Evolutionary conservation across 2,888 invertebrate species (phyloP).

Genomic region (Chaitophorus viminalis): DNA sequence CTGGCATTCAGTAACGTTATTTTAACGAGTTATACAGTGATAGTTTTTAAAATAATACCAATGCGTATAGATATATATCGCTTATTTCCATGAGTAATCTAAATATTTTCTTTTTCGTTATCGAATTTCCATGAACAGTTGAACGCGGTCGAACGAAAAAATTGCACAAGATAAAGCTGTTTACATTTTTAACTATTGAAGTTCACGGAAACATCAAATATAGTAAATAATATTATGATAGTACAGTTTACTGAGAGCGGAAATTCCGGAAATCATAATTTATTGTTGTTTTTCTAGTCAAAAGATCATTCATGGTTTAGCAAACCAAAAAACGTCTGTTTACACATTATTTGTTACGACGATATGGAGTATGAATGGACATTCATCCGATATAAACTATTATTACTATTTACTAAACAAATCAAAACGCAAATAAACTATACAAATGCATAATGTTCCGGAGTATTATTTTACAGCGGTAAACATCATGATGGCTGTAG

Average conservation of each 20-base stretch:
- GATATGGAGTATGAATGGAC: background rate
- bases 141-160: too few species aligned
- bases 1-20: too few species aligned
- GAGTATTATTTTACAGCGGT: conserved; percentile 6
- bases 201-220: background rate
- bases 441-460: background rate
- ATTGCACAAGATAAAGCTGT: background rate
- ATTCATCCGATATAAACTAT: background rate
- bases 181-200: background rate
- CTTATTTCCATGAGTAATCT: too few species aligned
- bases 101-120: too few species aligned
- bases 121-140: too few species aligned
- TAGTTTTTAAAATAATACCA: too few species aligned
- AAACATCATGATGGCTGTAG: background rate
- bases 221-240: too few species aligned
- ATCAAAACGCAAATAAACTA: background rate
- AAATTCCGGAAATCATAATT: too few species aligned
- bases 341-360: background rate
- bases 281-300: background rate
- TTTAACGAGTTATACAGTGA: too few species aligned
- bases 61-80: too few species aligned
- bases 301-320: background rate
- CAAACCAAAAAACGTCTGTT: background rate
- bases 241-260: background rate
- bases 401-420: too few species aligned